A percentile compares a stretch with the other conserved stretches of the same genome.
These are phyloP conservation scores for Turnix velox DNA, from an alignment of 2,113 vertebrate genomes.

Conservation along the genomic window DNA sequence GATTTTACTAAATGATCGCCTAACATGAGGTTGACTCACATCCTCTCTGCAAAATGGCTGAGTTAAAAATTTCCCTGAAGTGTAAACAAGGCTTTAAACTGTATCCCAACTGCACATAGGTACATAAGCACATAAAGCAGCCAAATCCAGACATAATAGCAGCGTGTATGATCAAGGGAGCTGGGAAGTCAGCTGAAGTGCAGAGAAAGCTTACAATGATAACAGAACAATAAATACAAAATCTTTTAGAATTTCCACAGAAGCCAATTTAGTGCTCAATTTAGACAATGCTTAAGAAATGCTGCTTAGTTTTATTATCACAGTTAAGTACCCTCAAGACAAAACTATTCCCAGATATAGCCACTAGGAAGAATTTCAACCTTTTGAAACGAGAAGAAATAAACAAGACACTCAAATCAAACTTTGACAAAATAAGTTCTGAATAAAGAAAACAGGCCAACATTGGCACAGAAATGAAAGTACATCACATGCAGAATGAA, in stretches of 20 bases:
- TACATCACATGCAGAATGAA: background rate
- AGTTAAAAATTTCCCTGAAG: background rate
- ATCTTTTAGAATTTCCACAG: background rate
- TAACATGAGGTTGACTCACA: background rate
- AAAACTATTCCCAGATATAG: background rate
- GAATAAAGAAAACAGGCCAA: background rate
- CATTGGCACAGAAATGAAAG: background rate
- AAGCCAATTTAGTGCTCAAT: background rate
- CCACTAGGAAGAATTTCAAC: background rate
- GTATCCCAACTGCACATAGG: background rate
- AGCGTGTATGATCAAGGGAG: background rate
- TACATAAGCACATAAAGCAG: rapidly evolving
- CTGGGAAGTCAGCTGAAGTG: background rate
- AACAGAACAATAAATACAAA: background rate
- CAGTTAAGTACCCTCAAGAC: background rate
- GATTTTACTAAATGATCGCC: background rate
- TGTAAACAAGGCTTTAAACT: background rate
- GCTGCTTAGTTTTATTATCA: background rate
- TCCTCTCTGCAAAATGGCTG: background rate
- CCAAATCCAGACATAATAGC: background rate
- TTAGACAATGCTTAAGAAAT: background rate
- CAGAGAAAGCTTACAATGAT: background rate
- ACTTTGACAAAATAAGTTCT: background rate
- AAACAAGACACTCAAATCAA: background rate
- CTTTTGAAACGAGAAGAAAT: background rate